These are phyloP conservation scores for Callaeas wilsoni DNA, from an alignment of 2,113 vertebrate genomes.

Conservation along the genomic window DNA sequence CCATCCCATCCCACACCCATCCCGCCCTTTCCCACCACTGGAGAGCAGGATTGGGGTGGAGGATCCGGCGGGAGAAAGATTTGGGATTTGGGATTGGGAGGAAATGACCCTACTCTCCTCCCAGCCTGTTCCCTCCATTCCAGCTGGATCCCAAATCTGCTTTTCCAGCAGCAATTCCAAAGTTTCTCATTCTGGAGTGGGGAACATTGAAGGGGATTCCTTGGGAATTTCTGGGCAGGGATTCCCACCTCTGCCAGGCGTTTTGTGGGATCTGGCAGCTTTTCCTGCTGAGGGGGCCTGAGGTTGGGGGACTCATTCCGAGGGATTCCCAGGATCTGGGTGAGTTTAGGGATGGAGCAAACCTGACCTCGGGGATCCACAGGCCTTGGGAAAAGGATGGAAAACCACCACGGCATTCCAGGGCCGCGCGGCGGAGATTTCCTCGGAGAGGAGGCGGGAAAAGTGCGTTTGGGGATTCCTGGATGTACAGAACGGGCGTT, in stretches of 20 bases:
- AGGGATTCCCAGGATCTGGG: neutral
- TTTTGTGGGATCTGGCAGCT: neutral
- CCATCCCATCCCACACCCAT: neutral
- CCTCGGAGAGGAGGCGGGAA: neutral
- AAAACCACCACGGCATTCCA: neutral
- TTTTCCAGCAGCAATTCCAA: neutral
- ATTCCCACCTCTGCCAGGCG: neutral
- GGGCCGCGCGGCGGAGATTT: neutral
- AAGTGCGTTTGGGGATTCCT: too few relatives aligned
- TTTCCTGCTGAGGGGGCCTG: neutral
- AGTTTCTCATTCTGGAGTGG: fast-evolving
- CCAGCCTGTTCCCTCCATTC: neutral
- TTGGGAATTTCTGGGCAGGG: neutral
- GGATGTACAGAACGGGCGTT: too few relatives aligned
- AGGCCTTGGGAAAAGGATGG: neutral
- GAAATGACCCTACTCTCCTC: too few relatives aligned
- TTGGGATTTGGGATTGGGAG: neutral
- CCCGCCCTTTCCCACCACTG: neutral
- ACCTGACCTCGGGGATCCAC: neutral
- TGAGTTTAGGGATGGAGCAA: neutral
- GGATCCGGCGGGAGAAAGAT: too few relatives aligned
- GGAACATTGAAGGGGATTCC: neutral
- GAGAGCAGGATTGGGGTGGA: too few relatives aligned
- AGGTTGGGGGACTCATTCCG: neutral
- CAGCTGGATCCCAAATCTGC: neutral